A percentile compares a stretch with the other conserved stretches of the same genome.
phyloP scores from a whole-genome alignment of 2,888 invertebrate genomes.

The Yponomeuta plumbellus region DNA sequence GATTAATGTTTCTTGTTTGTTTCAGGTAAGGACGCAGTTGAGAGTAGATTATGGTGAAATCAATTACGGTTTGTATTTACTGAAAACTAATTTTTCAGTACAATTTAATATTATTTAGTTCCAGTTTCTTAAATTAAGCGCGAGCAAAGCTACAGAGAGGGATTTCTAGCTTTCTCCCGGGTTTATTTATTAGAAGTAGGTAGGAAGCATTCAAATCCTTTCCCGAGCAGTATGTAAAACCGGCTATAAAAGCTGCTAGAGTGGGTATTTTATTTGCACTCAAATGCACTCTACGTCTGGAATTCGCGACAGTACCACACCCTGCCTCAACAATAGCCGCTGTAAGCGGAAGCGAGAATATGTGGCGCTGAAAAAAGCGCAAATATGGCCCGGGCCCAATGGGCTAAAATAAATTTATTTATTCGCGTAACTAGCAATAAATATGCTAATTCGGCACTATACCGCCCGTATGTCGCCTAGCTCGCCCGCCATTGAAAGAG shows the following conservation, averaged over 20 bases:
- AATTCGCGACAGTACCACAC: slow-evolving; percentile 1
- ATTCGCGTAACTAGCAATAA: slow-evolving; percentile 71
- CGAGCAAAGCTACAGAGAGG: not conserved
- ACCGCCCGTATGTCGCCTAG: slow-evolving; percentile 73
- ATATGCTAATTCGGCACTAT: slow-evolving; percentile 74
- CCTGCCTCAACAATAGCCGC: slow-evolving; percentile 19
- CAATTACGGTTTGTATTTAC: not conserved
- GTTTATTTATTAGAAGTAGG: not conserved
- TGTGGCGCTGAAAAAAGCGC: slow-evolving; percentile 40
- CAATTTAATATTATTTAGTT: not conserved
- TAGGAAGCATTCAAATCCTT: not conserved
- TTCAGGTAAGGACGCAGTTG: slow-evolving; percentile 48
- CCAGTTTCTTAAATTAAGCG: not conserved
- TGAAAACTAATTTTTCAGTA: not conserved
- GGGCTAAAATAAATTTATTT: slow-evolving; percentile 70
- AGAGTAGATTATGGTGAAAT: not conserved
- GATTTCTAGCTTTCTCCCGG: not conserved
- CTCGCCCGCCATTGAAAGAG: slow-evolving; percentile 61
- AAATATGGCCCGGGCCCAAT: slow-evolving; percentile 55
- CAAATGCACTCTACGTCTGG: slow-evolving; percentile 8
- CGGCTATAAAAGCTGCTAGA: not conserved
- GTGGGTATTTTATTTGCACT: not conserved
- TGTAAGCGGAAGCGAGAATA: slow-evolving; percentile 42
- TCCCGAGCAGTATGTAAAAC: slow-evolving; percentile 4
- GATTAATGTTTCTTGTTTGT: slow-evolving; percentile 32